phyloP scores from a whole-genome alignment of 92 coral and sea anemone genomes.

The Zoanthus sociatus region DNA sequence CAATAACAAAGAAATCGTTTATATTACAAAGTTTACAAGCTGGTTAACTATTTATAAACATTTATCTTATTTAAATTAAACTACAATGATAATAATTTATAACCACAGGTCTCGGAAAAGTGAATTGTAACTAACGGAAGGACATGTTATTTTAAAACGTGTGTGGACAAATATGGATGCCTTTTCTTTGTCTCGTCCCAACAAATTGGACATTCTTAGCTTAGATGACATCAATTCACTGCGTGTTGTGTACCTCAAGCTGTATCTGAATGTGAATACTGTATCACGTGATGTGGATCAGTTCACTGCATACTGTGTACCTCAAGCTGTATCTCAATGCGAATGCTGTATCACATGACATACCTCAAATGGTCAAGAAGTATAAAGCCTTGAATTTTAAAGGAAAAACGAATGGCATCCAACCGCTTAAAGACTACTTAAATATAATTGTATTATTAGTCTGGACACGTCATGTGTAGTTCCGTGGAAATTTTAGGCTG shows the following conservation, averaged over 20 bases:
- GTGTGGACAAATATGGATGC: conserved; percentile 37
- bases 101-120: too few relatives aligned
- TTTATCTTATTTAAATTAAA: too few relatives aligned
- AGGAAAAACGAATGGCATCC: conserved; percentile 50
- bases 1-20: too few relatives aligned
- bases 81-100: too few relatives aligned
- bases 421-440: conserved; percentile 35
- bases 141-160: not conserved
- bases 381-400: conserved; percentile 53
- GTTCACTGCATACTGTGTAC: conserved; percentile 25
- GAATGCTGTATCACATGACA: conserved; percentile 10
- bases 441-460: conserved; percentile 38
- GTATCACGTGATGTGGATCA: not conserved
- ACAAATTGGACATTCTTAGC: conserved; percentile 44
- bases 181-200: conserved; percentile 8
- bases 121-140: too few relatives aligned
- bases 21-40: too few relatives aligned
- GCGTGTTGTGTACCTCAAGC: conserved; percentile 22
- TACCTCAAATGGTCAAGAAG: conserved; percentile 45
- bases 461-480: too few relatives aligned
- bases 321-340: not conserved
- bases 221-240: conserved; percentile 5
- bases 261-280: not conserved
- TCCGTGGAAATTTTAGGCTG: too few relatives aligned
- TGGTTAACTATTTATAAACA: too few relatives aligned